Conservation (phyloP, 2,113 vertebrate genomes). For the Toxotes jaculatrix region DNA sequence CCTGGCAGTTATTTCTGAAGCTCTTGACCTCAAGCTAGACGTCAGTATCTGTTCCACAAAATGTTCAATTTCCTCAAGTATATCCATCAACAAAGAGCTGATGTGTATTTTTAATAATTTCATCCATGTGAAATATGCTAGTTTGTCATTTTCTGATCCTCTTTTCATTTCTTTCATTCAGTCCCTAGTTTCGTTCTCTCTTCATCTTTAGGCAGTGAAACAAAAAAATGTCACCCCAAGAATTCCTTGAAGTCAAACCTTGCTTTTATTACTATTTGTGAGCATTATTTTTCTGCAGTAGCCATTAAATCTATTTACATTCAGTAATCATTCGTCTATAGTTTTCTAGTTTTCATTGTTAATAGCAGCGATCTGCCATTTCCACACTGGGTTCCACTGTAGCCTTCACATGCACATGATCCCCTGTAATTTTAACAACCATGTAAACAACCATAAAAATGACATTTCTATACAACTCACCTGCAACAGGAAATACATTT, state of each 20-base stretch:
- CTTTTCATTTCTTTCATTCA: slow-evolving; percentile 31
- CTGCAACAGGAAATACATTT: too few relatives aligned
- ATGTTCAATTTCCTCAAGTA: slow-evolving; percentile 24
- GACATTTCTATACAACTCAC: too few relatives aligned
- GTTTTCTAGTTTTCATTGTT: too few relatives aligned
- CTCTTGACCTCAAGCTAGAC: not conserved
- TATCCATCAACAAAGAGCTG: not conserved
- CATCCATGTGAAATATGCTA: slow-evolving; percentile 20
- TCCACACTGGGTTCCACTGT: too few relatives aligned
- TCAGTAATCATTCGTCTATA: too few relatives aligned
- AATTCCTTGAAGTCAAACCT: not conserved
- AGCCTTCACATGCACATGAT: too few relatives aligned
- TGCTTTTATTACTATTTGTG: too few relatives aligned
- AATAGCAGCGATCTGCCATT: too few relatives aligned
- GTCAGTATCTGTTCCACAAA: slow-evolving; percentile 68
- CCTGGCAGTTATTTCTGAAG: not conserved
- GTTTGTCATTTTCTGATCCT: slow-evolving; percentile 43
- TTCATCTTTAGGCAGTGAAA: not conserved
- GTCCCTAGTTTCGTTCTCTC: not conserved
- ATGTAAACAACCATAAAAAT: too few relatives aligned
- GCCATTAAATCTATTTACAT: too few relatives aligned
- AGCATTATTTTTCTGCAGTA: too few relatives aligned
- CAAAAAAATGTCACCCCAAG: not conserved
- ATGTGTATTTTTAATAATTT: not conserved
- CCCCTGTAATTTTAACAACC: too few relatives aligned